These are phyloP conservation scores for Archocentrus centrarchus DNA, from an alignment of 2,113 vertebrate genomes.

Conservation along the genomic window DNA sequence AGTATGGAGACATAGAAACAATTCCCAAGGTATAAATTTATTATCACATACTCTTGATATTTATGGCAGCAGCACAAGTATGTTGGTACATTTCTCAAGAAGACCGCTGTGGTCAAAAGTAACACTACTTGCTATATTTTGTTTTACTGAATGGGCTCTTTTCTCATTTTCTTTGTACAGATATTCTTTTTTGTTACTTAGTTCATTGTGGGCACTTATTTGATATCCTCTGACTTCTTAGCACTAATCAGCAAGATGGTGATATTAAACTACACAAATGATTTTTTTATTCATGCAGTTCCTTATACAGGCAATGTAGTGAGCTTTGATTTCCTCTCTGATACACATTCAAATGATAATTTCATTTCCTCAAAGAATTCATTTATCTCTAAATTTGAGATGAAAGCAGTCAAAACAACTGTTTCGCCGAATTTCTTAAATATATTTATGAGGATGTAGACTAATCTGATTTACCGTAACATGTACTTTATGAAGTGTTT, in stretches of 20 bases:
- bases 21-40: conserved; percentile 54
- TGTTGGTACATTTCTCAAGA: conserved; percentile 22
- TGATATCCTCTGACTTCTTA: background rate
- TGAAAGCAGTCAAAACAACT: conserved; percentile 53
- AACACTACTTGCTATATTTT: background rate
- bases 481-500: conserved; percentile 51
- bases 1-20: conserved; percentile 21
- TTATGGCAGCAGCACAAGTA: conserved; percentile 1
- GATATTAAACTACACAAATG: conserved; percentile 4
- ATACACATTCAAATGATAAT: conserved; percentile 56
- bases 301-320: background rate
- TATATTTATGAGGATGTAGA: conserved; percentile 46
- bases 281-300: conserved; percentile 1
- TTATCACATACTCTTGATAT: conserved; percentile 47
- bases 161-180: background rate
- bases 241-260: background rate
- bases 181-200: conserved; percentile 5
- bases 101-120: conserved; percentile 7
- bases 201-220: background rate
- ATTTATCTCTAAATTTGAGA: conserved; percentile 41
- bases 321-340: conserved; percentile 46
- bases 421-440: conserved; percentile 30
- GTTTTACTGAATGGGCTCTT: background rate
- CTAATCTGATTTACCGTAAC: conserved; percentile 53
- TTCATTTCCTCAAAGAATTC: conserved; percentile 40